Conservation (phyloP, 1,140 invertebrate species). For the Lucilia sericata region DNA sequence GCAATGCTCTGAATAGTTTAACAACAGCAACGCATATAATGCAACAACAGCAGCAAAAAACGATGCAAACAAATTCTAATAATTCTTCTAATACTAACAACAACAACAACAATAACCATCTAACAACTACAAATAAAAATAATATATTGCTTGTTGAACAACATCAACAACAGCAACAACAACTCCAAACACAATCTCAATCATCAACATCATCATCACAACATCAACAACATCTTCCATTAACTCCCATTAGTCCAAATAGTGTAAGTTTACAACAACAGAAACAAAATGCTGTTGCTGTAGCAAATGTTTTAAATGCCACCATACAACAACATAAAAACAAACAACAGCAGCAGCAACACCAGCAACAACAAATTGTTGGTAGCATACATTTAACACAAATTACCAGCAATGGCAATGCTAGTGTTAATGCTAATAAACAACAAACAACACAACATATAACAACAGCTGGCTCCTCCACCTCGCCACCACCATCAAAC, state of each 20-base stretch:
- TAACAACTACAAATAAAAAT: constrained; percentile 41
- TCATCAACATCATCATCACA: constrained; percentile 52
- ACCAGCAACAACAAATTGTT: constrained; percentile 50
- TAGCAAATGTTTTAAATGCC: constrained; percentile 43
- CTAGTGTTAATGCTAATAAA: constrained; percentile 27
- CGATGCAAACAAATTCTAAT: constrained; percentile 29
- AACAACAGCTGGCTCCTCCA: background rate
- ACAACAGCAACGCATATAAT: constrained; percentile 37
- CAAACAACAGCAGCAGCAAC: constrained; percentile 44
- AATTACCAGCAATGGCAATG: constrained; percentile 38
- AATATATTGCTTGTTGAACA: constrained; percentile 50
- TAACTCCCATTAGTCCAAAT: constrained; percentile 61
- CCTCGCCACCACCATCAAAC: constrained; percentile 25
- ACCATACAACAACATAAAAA: constrained; percentile 50
- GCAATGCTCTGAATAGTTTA: constrained; percentile 37
- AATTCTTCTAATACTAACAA: constrained; percentile 43
- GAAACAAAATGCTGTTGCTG: constrained; percentile 48
- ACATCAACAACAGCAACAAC: constrained; percentile 52
- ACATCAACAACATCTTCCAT: constrained; percentile 49
- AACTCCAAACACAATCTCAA: constrained; percentile 56
- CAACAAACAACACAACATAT: constrained; percentile 24
- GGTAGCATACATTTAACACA: constrained; percentile 50
- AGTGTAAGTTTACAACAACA: constrained; percentile 61
- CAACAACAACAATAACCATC: constrained; percentile 52
- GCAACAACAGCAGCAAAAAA: constrained; percentile 39